Evolutionary conservation across 2,888 invertebrate genomes (phyloP), one percentile per base, ranked within the genome.

Genomic region (Drosophila subquinaria): DNA sequence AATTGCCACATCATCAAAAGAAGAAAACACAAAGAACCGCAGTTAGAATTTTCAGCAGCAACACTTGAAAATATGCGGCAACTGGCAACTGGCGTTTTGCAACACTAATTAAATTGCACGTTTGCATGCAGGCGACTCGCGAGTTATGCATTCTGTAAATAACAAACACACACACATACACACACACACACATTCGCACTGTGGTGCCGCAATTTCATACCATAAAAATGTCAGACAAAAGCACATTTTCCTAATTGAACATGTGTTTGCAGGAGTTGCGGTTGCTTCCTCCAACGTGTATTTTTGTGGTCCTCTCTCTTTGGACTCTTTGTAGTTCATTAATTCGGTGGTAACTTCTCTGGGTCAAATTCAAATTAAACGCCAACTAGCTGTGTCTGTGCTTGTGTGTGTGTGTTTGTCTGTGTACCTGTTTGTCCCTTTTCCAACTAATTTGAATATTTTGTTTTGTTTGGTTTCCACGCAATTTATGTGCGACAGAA

Each of bases 331-430:
- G 86, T 70, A 87, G 73, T 89, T 89, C 81, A 89, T 83, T 83
- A 89, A 89, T 77, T 77, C 57, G 63, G 57, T 45, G 47, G 30
- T 64, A 8, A 15, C 51, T 36, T 30, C 59, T 50, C 55, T 55
- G 68, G 81, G 81, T 73, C 72, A 86, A 86, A 87, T 87, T 84
- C 75, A 87, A 83, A 83, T 83, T 87, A 83, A 89, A 89, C 70
- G 77, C 62, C 61, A 57, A 56, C 73, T 40, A 38, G 40, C 27
- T 48, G 33, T 33, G 8, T 17, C 4, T 27, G 23, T 50, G 15
- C 59, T 23, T 53, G n/a, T n/a, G 20, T 57, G n/a, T n/a, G 20
- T 57, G 43, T 55, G 27, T 27, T 27, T 38, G 8, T 23, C 2
- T 36, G 23, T 55, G 60, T 56, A 20, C 61, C 30, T 59, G 27